Evolutionary conservation across 2,888 invertebrate genomes (phyloP), one percentile per base, ranked within the genome.

Genomic region (Prosapia bicincta): DNA sequence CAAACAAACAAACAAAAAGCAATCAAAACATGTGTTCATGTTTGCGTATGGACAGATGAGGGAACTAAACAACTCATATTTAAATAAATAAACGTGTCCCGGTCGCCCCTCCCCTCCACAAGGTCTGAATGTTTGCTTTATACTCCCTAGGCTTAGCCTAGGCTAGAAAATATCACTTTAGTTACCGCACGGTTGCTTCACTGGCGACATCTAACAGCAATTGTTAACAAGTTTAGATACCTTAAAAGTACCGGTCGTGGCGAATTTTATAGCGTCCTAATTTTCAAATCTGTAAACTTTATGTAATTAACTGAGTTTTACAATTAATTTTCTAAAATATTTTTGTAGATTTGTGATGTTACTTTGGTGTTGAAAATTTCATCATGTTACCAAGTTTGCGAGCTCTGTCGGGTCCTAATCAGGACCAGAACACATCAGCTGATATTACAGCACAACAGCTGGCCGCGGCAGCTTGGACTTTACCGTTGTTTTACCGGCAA

Each of bases 11-110:
- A 81, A 81, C 80, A 80, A 79, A 81, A 80, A 80, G 81, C 81
- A 81, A 81, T 81, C 81, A 81, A 81, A 81, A 81, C 81, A 81
- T 81, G 81, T 81, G 81, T 81, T 81, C 76, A 65, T 80, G 80
- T 79, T 79, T 79, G 79, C 79, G 77, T 77, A 78, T 20, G 72
- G 79, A 77, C 78, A 78, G 78, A 78, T 70, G 78, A 71, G 78
- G 77, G 77, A 72, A 78, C 78, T 79, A 79, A 79, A 80, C 80
- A 79, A 81, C 80, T 81, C 81, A 80, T 81, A 81, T 81, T 81
- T 81, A 81, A 81, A 81, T 81, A 81, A 81, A 81, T 81, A 81
- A 81, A 81, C 81, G 77, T 76, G 30, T 74, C 79, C 76, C 74
- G 5, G 73, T 72, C 20, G 38, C 67, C 32, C 72, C 72, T 70